These are phyloP conservation scores for Microcebus jonahi DNA, from an alignment of 2,113 vertebrate genomes.

Conservation along the genomic window DNA sequence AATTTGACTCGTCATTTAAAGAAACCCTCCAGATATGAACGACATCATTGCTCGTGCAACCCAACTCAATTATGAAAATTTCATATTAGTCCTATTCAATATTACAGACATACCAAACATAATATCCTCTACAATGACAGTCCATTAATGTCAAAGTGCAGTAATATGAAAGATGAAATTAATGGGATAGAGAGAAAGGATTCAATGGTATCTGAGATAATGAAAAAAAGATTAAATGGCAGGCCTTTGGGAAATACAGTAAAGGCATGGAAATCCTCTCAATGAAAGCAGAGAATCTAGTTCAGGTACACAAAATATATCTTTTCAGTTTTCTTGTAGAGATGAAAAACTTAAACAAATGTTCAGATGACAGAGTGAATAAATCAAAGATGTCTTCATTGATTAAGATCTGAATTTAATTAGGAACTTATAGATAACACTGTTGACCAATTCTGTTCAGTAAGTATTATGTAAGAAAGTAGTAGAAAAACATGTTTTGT, in stretches of 20 bases:
- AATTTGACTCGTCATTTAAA: slow-evolving; percentile 45
- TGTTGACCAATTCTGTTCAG: not conserved
- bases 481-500: not conserved
- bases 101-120: slow-evolving; percentile 56
- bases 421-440: not conserved
- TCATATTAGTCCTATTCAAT: slow-evolving; percentile 49
- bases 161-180: slow-evolving; percentile 61
- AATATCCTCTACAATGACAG: slow-evolving; percentile 54
- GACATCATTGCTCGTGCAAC: not conserved
- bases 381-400: slow-evolving; percentile 52
- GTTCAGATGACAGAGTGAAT: slow-evolving; percentile 30
- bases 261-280: slow-evolving; percentile 21
- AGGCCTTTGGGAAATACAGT: slow-evolving; percentile 60
- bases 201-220: slow-evolving; percentile 60
- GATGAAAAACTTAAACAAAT: slow-evolving; percentile 50
- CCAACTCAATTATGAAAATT: slow-evolving; percentile 61
- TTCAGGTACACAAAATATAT: slow-evolving; percentile 18
- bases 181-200: slow-evolving; percentile 50
- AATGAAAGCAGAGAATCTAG: slow-evolving; percentile 38
- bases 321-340: slow-evolving; percentile 32
- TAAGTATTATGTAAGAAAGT: slow-evolving; percentile 20
- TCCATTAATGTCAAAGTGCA: slow-evolving; percentile 66
- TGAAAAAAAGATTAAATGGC: slow-evolving; percentile 65
- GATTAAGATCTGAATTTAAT: slow-evolving; percentile 48
- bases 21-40: slow-evolving; percentile 47